A percentile compares a stretch with the other conserved stretches of the same genome.
Conservation (phyloP, 1,140 invertebrate genomes). For the Lordiphosa collinella region DNA sequence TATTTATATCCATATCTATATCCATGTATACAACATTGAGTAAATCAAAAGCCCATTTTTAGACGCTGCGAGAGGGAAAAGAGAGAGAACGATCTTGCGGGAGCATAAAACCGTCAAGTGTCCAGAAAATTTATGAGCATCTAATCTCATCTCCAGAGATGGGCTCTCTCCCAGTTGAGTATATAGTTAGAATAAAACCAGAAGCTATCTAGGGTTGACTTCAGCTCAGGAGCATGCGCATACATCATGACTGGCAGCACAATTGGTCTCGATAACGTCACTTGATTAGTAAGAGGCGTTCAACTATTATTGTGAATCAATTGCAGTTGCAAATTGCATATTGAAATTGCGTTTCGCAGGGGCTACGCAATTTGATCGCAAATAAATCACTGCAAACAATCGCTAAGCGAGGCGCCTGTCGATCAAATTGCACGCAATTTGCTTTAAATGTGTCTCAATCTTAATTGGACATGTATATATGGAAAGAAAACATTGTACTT, state of each 20-base stretch:
- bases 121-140: slow-evolving; percentile 55
- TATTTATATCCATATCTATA: slow-evolving; percentile 59
- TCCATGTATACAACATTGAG: slow-evolving; percentile 40
- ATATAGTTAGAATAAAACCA: neutral
- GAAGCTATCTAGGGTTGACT: neutral
- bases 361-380: slow-evolving; percentile 46
- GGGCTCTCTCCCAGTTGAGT: slow-evolving; percentile 1
- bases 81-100: slow-evolving; percentile 1
- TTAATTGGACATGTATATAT: slow-evolving; percentile 27
- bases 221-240: too few relatives aligned
- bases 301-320: slow-evolving; percentile 11
- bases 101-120: slow-evolving; percentile 61
- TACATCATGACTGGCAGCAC: neutral
- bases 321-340: slow-evolving; percentile 35
- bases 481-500: slow-evolving; percentile 6
- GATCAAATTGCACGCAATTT: slow-evolving; percentile 58
- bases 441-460: slow-evolving; percentile 47
- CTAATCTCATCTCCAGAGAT: neutral
- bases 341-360: slow-evolving; percentile 36
- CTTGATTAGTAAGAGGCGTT: too few relatives aligned
- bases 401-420: slow-evolving; percentile 29
- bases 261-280: slow-evolving; percentile 35
- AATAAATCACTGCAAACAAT: slow-evolving; percentile 58
- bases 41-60: slow-evolving; percentile 71
- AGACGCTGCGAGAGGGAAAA: slow-evolving; percentile 25